Conservation (phyloP, 2,113 vertebrate genomes). For the Gnathochromis pfefferi region DNA sequence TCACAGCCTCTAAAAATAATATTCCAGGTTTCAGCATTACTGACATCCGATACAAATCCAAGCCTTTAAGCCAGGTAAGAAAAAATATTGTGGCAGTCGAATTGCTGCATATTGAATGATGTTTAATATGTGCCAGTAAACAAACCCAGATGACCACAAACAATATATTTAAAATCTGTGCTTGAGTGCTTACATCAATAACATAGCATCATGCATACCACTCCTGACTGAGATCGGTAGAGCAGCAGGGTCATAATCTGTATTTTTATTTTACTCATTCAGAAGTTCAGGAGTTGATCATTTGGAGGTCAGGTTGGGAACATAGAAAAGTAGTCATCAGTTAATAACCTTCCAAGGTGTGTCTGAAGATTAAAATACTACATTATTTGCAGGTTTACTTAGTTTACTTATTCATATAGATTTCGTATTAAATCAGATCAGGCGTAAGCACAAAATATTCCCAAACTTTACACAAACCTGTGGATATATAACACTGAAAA, state of each 20-base stretch:
- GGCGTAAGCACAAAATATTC: not conserved
- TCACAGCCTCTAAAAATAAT: not conserved
- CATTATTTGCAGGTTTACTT: not conserved
- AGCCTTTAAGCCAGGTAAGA: not conserved
- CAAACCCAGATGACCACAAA: not conserved
- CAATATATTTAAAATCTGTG: not conserved
- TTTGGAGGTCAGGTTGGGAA: not conserved
- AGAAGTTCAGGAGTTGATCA: not conserved
- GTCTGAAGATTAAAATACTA: not conserved
- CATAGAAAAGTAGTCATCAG: not conserved
- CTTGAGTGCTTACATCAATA: not conserved
- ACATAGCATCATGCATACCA: not conserved
- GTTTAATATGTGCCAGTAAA: not conserved
- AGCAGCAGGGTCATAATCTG: not conserved
- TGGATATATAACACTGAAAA: not conserved
- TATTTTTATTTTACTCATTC: not conserved
- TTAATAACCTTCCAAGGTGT: not conserved
- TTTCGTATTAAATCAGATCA: not conserved
- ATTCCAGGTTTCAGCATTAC: not conserved
- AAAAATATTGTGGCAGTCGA: rapidly evolving
- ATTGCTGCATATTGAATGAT: not conserved
- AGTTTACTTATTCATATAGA: not conserved
- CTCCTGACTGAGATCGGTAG: not conserved
- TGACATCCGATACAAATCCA: not conserved
- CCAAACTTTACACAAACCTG: not conserved